phyloP scores from a whole-genome alignment of 2,797 vertebrate species.

The Spea hammondii region DNA sequence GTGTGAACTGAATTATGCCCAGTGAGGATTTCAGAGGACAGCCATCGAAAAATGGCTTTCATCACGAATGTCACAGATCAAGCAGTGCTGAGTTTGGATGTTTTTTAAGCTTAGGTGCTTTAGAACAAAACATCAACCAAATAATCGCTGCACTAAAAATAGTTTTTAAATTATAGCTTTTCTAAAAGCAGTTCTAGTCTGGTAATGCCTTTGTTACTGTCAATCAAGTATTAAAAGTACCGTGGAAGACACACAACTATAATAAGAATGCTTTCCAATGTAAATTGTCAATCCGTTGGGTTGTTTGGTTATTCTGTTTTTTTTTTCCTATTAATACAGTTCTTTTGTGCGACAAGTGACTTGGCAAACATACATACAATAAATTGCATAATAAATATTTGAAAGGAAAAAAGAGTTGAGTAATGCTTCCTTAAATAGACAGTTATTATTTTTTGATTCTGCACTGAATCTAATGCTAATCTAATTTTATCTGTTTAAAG shows the following conservation, averaged over 20 bases:
- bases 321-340: not conserved
- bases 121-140: constrained; percentile 53
- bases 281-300: constrained; percentile 23
- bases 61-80: constrained; percentile 8
- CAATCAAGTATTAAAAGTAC: constrained; percentile 30
- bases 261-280: constrained; percentile 12
- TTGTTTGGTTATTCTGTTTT: constrained; percentile 15
- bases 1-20: constrained; percentile 51
- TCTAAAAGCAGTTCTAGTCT: not conserved
- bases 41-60: not conserved
- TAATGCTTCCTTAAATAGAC: no score
- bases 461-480: no score
- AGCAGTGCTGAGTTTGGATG: not conserved
- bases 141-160: constrained; percentile 1
- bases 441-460: no score
- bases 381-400: no score
- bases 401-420: no score
- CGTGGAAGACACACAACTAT: constrained; percentile 15
- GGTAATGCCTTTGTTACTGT: constrained; percentile 28
- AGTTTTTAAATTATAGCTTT: not conserved
- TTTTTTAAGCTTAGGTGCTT: constrained; percentile 16
- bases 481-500: no score
- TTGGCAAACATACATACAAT: not conserved
- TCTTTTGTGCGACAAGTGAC: not conserved
- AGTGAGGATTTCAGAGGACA: not conserved